phyloP scores from a whole-genome alignment of 1,140 invertebrate species.

The Cydia fagiglandana region DNA sequence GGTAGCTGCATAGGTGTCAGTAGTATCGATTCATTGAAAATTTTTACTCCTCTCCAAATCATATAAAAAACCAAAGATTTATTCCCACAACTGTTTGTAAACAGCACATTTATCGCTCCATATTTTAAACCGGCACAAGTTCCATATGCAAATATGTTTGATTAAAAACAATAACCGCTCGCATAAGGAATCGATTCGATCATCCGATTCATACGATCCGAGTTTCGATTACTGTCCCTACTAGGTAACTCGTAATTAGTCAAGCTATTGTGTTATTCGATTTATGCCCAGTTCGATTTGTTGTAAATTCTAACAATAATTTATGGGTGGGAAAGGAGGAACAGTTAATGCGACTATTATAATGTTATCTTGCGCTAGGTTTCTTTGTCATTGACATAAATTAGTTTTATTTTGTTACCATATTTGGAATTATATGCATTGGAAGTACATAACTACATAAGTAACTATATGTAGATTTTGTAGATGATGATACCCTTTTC shows the following conservation, averaged over 20 bases:
- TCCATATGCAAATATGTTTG: conserved; percentile 61
- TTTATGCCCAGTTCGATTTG: conserved; percentile 46
- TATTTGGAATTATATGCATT: not conserved
- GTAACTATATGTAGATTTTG: no score
- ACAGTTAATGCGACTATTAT: not conserved
- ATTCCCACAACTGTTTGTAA: conserved; percentile 14
- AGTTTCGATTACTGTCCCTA: conserved; percentile 69
- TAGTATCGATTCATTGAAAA: no score
- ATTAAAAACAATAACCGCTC: conserved; percentile 71
- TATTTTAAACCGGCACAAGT: conserved; percentile 12
- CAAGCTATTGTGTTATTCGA: conserved; percentile 64
- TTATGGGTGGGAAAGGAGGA: conserved; percentile 5
- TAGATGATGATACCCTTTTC: no score
- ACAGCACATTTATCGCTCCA: not conserved
- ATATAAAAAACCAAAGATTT: not conserved
- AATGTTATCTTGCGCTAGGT: not conserved
- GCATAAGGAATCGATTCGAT: conserved; percentile 69
- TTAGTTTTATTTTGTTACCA: not conserved
- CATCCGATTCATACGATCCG: conserved; percentile 50
- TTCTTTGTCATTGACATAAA: no score
- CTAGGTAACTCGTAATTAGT: conserved; percentile 72
- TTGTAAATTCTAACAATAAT: conserved; percentile 31
- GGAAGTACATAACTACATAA: no score
- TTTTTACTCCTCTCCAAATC: not conserved
- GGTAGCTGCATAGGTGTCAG: no score